Evolutionary conservation across 2,888 invertebrate species (phyloP), one percentile per base, ranked within the genome.

Genomic region (Sminthurides aquaticus): DNA sequence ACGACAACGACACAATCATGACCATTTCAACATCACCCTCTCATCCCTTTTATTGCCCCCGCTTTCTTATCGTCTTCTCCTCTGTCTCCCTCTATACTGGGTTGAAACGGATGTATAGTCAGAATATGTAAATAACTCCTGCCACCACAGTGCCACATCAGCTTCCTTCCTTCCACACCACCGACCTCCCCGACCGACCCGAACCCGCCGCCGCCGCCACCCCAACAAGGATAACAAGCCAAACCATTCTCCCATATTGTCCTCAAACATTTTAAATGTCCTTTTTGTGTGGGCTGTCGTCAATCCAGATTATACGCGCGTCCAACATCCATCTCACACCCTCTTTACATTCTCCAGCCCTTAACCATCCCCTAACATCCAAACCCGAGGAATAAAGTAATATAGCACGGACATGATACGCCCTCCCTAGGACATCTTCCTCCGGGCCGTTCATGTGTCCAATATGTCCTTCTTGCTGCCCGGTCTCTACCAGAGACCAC

Each of bases 261-360:
- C 60, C 49, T 58, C 22, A 29, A 27, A 27, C 34, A 20, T 15
- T n/a, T 24, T 34, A 62, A 62, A 62, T 57, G 52, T 57, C 48
- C 49, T 57, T 63, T 63, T 63, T 63, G 63, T 63, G 63, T 63
- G 63, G 63, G 63, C 63, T 63, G 63, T 63, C 63, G 63, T 63
- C 63, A 63, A 58, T 49, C 57, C 27, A 57, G 58, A 57, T 55
- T 43, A 62, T 55, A n/a, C 43, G 58, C 43, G 22, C 48, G n/a
- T 52, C 18, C 52, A 52, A 15, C 43, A 34, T 34, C 15, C 43
- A 34, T 34, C 43, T 34, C 43, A 34, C 43, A 34, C 43, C 43
- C 43, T 34, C 8, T 34, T 34, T 34, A 11, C 43, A 34, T 34
- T 34, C 43, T 34, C 43, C 15, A 15, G 43, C 15, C 8, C 8